phyloP scores from a whole-genome alignment of 2,797 vertebrate species.

The Sylvilagus floridanus region DNA sequence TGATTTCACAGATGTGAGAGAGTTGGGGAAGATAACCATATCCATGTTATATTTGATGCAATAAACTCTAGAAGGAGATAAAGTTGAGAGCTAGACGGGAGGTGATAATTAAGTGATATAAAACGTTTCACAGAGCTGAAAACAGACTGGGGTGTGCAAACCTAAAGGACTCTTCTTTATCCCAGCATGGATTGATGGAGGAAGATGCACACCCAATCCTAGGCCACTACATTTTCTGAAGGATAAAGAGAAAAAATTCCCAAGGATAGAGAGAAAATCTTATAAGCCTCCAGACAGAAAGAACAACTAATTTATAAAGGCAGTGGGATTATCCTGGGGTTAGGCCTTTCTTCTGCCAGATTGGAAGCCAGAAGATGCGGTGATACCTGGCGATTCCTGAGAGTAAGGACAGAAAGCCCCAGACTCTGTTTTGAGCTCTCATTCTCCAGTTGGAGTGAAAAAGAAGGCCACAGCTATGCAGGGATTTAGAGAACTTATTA shows the following conservation, averaged over 20 bases:
- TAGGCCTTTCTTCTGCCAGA: constrained; percentile 45
- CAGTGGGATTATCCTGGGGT: neutral
- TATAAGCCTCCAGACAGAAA: neutral
- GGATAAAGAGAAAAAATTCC: constrained; percentile 37
- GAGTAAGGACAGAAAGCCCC: neutral
- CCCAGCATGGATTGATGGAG: neutral
- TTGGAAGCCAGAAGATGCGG: neutral
- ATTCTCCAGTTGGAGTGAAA: neutral
- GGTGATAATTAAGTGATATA: constrained; percentile 9
- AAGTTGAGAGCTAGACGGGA: neutral
- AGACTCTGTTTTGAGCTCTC: neutral
- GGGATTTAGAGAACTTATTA: constrained; percentile 53
- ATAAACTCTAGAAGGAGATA: constrained; percentile 30
- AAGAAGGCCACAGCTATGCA: neutral
- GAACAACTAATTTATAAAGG: constrained; percentile 32
- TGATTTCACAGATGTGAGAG: constrained; percentile 38
- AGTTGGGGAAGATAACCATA: neutral
- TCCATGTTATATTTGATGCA: constrained; percentile 12
- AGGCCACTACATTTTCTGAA: neutral
- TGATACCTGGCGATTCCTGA: neutral
- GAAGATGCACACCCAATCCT: neutral
- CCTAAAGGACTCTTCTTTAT: neutral
- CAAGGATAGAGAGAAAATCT: constrained; percentile 14
- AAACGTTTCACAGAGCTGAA: constrained; percentile 22
- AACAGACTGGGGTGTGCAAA: constrained; percentile 6